phyloP scores from a whole-genome alignment of 2,113 vertebrate genomes.

The Pyrgilauda ruficollis region DNA sequence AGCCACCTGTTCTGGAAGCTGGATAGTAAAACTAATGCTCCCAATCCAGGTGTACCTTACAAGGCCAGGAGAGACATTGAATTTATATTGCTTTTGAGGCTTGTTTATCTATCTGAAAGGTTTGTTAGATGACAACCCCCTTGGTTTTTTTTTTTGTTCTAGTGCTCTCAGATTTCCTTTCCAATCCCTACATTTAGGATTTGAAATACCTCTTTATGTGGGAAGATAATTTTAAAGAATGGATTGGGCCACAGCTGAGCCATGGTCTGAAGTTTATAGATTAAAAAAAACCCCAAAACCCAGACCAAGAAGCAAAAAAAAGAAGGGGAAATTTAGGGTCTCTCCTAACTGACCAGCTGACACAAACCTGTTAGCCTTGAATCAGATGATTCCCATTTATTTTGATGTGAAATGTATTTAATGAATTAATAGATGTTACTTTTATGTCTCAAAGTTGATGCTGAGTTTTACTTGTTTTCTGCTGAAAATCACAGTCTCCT shows the following conservation, averaged over 20 bases:
- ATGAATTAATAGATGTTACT: not conserved
- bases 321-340: not conserved
- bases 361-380: not conserved
- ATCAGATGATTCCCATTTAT: not conserved
- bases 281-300: not conserved
- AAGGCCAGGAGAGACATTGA: not conserved
- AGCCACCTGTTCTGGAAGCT: not conserved
- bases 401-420: not conserved
- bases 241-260: not conserved
- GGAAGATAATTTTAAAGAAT: not conserved
- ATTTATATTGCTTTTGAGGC: not conserved
- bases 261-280: not conserved
- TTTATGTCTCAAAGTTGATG: not conserved
- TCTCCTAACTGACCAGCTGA: not conserved
- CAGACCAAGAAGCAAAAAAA: not conserved
- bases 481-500: not conserved
- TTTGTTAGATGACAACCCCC: not conserved
- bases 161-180: not conserved
- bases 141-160: not conserved
- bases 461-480: not conserved
- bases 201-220: not conserved
- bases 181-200: not conserved
- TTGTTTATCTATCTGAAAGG: not conserved
- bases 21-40: not conserved
- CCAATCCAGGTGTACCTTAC: not conserved